phyloP scores from a whole-genome alignment of 2,888 invertebrate species.

The Lasioglossum figueresi region DNA sequence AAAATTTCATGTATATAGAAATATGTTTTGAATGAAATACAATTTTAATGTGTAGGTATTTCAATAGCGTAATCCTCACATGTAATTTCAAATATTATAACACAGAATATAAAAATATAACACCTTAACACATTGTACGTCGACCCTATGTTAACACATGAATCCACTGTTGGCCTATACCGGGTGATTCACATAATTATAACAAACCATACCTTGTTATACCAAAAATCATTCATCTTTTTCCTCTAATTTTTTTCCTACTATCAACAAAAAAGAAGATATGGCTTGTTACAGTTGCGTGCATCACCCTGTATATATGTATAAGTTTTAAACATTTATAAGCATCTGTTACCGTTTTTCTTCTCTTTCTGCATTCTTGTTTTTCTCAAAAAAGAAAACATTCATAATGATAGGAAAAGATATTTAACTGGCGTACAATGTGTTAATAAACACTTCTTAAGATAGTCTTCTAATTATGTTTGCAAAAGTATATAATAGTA shows the following conservation, averaged over 20 bases:
- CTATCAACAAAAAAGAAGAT: too few species aligned
- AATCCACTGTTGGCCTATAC: background rate
- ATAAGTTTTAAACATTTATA: background rate
- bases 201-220: too few species aligned
- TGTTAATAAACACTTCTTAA: conserved; percentile 61
- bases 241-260: too few species aligned
- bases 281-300: too few species aligned
- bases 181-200: too few species aligned
- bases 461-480: conserved; percentile 59
- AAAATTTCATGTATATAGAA: conserved; percentile 49
- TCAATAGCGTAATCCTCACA: background rate
- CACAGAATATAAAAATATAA: conserved; percentile 16
- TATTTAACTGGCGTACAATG: background rate
- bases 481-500: conserved; percentile 1
- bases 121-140: background rate
- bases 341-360: background rate
- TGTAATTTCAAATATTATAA: conserved; percentile 13
- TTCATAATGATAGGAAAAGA: background rate
- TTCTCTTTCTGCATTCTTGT: background rate
- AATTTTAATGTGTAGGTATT: conserved; percentile 6
- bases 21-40: conserved; percentile 32
- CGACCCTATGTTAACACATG: background rate
- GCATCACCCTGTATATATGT: background rate
- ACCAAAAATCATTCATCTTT: too few species aligned
- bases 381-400: background rate